Percentiles rank a stretch among this genome's conserved stretches.
These are phyloP conservation scores for Tetranychus cinnabarinus DNA, from an alignment of 1,140 invertebrate species.

Conservation along the genomic window DNA sequence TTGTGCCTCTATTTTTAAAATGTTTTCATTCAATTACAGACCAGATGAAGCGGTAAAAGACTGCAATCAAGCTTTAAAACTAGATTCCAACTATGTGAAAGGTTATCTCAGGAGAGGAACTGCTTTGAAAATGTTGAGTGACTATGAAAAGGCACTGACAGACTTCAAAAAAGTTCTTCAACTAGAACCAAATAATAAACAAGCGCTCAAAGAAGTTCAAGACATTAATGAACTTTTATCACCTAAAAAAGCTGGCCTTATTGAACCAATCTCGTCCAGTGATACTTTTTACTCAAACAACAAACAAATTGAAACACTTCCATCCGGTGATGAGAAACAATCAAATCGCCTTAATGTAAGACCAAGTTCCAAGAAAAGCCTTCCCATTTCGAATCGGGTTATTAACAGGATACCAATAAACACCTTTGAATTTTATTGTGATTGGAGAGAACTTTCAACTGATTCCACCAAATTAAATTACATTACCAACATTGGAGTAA, in stretches of 20 bases:
- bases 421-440: not conserved
- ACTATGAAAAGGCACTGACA: slow-evolving; percentile 45
- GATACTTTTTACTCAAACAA: too few species aligned
- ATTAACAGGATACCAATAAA: not conserved
- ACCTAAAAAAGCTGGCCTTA: too few species aligned
- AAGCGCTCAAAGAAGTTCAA: slow-evolving; percentile 46
- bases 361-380: too few species aligned
- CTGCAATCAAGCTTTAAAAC: slow-evolving; percentile 40
- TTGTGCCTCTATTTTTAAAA: not conserved
- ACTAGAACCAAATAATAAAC: slow-evolving; percentile 53
- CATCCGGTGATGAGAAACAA: too few species aligned
- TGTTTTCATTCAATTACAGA: slow-evolving; percentile 23
- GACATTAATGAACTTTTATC: too few species aligned
- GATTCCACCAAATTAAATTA: not conserved
- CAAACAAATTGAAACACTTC: too few species aligned
- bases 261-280: too few species aligned
- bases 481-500: not conserved
- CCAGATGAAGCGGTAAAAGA: slow-evolving; percentile 40
- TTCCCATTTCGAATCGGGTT: too few species aligned
- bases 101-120: slow-evolving; percentile 61
- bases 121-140: slow-evolving; percentile 45
- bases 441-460: not conserved
- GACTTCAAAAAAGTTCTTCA: slow-evolving; percentile 49
- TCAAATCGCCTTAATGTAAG: too few species aligned
- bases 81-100: slow-evolving; percentile 61